Conservation (phyloP, 2,113 vertebrate genomes). For the Tapirus terrestris region DNA sequence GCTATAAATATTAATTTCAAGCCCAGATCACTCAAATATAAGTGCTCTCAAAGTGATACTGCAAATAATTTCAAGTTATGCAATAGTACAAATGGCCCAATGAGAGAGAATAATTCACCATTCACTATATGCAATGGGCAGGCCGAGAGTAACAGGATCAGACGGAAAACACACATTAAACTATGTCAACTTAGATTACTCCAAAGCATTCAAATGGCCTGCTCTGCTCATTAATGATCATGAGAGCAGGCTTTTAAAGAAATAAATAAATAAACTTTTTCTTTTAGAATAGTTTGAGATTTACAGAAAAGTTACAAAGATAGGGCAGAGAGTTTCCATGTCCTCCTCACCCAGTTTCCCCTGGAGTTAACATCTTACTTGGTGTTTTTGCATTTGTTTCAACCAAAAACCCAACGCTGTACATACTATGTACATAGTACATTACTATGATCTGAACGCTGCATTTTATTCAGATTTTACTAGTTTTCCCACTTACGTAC, state of each 20-base stretch:
- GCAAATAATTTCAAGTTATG: slow-evolving; percentile 63
- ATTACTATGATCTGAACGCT: neutral
- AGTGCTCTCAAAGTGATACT: slow-evolving; percentile 55
- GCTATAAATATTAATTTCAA: slow-evolving; percentile 58
- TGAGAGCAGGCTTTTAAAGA: neutral
- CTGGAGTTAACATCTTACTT: neutral
- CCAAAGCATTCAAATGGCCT: neutral
- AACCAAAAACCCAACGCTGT: neutral
- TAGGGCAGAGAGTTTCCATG: neutral
- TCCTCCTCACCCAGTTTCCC: neutral
- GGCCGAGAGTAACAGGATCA: neutral
- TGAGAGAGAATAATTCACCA: neutral
- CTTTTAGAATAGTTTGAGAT: neutral
- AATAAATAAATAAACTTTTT: neutral
- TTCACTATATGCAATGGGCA: neutral
- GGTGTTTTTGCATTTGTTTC: too few species aligned
- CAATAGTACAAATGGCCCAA: neutral
- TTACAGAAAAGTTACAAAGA: slow-evolving; percentile 3
- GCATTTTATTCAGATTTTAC: neutral
- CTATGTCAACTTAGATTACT: neutral
- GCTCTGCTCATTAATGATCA: neutral
- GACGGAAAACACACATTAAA: neutral
- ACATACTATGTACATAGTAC: too few species aligned
- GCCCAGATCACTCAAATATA: slow-evolving; percentile 33
- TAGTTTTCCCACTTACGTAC: neutral